Evolutionary conservation across 1,140 invertebrate genomes (phyloP), one percentile per base, ranked within the genome.

Genomic region (Druon quercuslanigerum): DNA sequence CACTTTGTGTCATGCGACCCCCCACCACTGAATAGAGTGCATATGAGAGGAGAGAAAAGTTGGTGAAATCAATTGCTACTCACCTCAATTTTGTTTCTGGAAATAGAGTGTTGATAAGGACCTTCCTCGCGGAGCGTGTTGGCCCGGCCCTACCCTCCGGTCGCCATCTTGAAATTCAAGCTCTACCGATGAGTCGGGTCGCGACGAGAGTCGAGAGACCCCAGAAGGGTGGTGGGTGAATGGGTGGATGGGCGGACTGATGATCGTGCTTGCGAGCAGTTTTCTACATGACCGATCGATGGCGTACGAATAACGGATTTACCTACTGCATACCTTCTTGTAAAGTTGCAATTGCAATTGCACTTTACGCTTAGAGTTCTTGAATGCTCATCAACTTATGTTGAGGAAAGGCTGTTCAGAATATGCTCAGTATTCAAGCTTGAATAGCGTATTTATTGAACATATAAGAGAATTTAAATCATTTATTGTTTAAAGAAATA

Each of bases 101-200:
- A 74, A 60, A 71, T 72, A 40, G 74, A 75, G 74, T 75, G 72
- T 20, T 70, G 76, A 82, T 75, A 84, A 84, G 74, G 83, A 82
- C 75, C 82, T 85, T 86, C 82, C 84, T 84, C 73, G 76, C 82
- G 81, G 78, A 84, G 80, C 84, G 81, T 81, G 25, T 82, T 76
- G 79, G 57, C 56, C 79, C 82, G 85, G 82, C 84, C 88, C 40
- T 88, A 90, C 86, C 87, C 88, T 85, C 84, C 73, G 77, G 84
- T 86, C 88, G 89, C 89, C 90, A 91, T 90, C 86, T 91, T 90
- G 84, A 83, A 74, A 16, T 73, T 56, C 25, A 51, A 73, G 71
- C 46, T 73, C 87, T 77, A 80, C 73, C 76, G 56, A 77, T 79
- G 79, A 79, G 83, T 83, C 87, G 79, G 82, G 81, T 72, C 81